These are phyloP conservation scores for Rhinolophus ferrumequinum DNA, from an alignment of 2,113 vertebrate species.

Conservation along the genomic window DNA sequence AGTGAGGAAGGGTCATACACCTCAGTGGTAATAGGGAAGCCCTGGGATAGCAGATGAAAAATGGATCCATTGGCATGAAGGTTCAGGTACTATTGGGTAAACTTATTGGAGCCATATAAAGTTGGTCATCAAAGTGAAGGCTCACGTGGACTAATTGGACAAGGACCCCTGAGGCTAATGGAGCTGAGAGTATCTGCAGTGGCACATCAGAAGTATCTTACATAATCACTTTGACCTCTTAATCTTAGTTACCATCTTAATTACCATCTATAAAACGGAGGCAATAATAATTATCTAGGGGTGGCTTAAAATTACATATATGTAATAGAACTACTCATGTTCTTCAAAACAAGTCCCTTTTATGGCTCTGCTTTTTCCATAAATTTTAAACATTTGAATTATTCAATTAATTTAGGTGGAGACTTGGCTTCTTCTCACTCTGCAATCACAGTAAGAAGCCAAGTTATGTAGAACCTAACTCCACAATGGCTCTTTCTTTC, in stretches of 20 bases:
- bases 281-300: not conserved
- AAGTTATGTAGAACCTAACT: not conserved
- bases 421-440: not conserved
- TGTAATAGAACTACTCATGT: not conserved
- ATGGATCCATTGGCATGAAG: not conserved
- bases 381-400: not conserved
- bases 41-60: not conserved
- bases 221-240: not conserved
- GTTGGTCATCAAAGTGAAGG: not conserved
- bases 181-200: not conserved
- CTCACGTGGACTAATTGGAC: not conserved
- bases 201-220: not conserved
- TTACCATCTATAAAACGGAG: not conserved
- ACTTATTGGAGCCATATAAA: not conserved
- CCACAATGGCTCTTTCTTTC: not conserved
- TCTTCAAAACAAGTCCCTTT: not conserved
- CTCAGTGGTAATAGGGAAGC: not conserved
- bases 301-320: not conserved
- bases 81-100: not conserved
- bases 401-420: not conserved
- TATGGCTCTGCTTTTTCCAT: not conserved
- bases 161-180: not conserved
- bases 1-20: not conserved
- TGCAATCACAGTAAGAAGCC: not conserved
- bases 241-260: constrained; percentile 7